Conservation (phyloP, 2,113 vertebrate genomes). For the Silurus glanis region DNA sequence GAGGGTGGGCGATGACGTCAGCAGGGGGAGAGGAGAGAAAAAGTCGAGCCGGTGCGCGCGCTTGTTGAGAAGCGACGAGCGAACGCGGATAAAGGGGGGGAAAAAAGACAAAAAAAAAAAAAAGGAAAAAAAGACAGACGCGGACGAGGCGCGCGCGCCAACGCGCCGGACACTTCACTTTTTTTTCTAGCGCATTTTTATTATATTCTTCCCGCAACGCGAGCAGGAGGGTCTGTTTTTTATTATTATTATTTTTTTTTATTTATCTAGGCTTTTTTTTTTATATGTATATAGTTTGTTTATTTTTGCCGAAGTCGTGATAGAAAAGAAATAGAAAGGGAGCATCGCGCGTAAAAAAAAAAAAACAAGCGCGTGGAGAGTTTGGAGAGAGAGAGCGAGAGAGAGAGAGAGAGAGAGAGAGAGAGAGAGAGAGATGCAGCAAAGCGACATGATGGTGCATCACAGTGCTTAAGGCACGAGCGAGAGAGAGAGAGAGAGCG, state of each 20-base stretch:
- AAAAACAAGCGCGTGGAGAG: conserved; percentile 11
- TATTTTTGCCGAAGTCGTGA: neutral
- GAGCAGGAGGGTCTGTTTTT: neutral
- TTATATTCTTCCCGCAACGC: too few relatives aligned
- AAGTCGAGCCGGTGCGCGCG: conserved; percentile 36
- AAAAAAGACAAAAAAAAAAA: too few relatives aligned
- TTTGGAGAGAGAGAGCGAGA: conserved; percentile 27
- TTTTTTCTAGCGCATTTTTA: neutral
- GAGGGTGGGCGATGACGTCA: conserved; percentile 59
- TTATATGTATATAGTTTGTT: too few relatives aligned
- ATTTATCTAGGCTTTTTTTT: too few relatives aligned
- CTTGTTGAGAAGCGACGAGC: conserved; percentile 19
- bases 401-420: conserved; percentile 17
- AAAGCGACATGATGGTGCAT: conserved; percentile 60
- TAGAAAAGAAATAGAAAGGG: neutral
- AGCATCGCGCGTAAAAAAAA: conserved; percentile 29
- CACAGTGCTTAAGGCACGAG: conserved; percentile 34
- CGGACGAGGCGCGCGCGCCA: neutral
- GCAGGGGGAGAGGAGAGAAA: conserved; percentile 39
- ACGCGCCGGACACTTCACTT: conserved; percentile 2
- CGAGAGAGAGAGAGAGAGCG: conserved; percentile 16
- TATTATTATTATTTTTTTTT: too few relatives aligned
- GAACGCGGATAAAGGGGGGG: neutral
- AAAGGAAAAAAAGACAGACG: neutral
- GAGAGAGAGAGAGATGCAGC: conserved; percentile 45